Evolutionary conservation across 2,113 vertebrate species (phyloP), one percentile per base, ranked within the genome.

Genomic region (Silurus meridionalis): DNA sequence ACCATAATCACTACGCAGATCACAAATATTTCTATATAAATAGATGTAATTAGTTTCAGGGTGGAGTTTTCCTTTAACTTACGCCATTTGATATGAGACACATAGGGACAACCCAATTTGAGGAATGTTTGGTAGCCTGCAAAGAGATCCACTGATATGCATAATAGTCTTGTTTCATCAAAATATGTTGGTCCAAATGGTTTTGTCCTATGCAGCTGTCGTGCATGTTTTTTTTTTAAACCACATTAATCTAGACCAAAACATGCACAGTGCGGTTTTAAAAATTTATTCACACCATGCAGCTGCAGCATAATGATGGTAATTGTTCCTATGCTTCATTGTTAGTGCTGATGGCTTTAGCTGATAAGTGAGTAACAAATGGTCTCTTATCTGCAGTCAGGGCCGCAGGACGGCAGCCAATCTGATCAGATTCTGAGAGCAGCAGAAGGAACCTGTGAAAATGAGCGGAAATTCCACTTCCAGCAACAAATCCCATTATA

Each of bases 401-500:
- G 50, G 55, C 74, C 17, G 67, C 66, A 61, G 80, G 72, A 89
- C n/a, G 72, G 61, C 72, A 80, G 88, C 80, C 80, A 83, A 86
- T 87, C 88, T 85, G 86, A 87, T 89, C 75, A 25, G 84, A 86
- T 89, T 37, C 58, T 23, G 64, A 66, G 80, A 87, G 28, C 58
- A 74, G 60, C 71, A 50, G 83, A 85, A 61, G 83, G 71, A 89
- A 85, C 77, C 80, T 77, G 66, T 48, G 55, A 72, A 89, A 87
- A 87, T 89, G 74, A 66, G 80, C 61, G 88, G 88, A 87, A 89
- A 89, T 89, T 85, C 86, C 88, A 83, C 74, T 83, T 87, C 84
- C 80, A 80, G 71, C 23, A 82, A 80, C 80, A 80, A 83, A 85
- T 55, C 80, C 83, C 55, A 66, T 67, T 81, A 82, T 11, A 9